Conservation (phyloP, 2,797 vertebrate genomes). For the Myotis myotis region DNA sequence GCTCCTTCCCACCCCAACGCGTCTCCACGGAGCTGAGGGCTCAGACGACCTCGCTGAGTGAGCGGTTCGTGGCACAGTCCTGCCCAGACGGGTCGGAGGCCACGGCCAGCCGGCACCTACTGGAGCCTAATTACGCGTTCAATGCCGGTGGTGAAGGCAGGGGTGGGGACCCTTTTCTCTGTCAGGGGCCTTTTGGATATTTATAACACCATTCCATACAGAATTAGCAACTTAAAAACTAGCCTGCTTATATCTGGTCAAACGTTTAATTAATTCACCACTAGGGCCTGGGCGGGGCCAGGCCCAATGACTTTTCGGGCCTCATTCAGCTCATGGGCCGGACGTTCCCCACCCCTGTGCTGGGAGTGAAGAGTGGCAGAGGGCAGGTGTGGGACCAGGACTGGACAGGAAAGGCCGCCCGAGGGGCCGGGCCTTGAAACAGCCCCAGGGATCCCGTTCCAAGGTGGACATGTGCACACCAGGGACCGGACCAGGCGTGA, state of each 20-base stretch:
- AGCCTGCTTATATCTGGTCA: too few species aligned
- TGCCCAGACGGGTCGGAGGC: neutral
- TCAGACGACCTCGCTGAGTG: neutral
- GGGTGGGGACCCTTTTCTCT: too few species aligned
- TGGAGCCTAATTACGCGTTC: neutral
- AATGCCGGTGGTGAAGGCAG: neutral
- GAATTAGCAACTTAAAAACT: too few species aligned
- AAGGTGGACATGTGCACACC: accelerated
- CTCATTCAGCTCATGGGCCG: too few species aligned
- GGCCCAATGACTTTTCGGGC: too few species aligned
- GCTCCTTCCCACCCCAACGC: neutral
- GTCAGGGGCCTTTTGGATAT: too few species aligned
- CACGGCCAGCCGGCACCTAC: neutral
- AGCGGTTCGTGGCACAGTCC: neutral
- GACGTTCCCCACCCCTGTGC: too few species aligned
- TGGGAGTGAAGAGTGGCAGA: neutral
- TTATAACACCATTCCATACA: too few species aligned
- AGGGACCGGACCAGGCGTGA: neutral
- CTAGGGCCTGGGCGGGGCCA: too few species aligned
- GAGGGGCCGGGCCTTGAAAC: neutral
- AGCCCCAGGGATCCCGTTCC: neutral
- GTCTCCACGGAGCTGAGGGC: neutral
- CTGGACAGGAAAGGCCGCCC: neutral
- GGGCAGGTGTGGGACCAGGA: neutral
- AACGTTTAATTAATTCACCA: too few species aligned